Evolutionary conservation across 2,888 invertebrate genomes (phyloP), one percentile per base, ranked within the genome.

Genomic region (Herminia tarsipennalis): DNA sequence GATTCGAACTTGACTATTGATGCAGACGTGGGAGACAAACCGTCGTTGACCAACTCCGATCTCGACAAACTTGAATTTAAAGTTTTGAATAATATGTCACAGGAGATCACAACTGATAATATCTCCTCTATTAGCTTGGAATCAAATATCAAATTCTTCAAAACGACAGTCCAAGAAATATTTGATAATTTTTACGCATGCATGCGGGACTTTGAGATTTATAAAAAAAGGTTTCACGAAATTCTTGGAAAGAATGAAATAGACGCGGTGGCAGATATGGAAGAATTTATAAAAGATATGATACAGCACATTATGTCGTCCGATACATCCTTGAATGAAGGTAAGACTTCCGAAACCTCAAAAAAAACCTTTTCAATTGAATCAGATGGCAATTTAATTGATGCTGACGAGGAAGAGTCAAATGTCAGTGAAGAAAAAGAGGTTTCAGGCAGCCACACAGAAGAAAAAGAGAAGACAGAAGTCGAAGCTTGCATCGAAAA

Each of bases 251-350:
- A 78, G 43, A 83, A 75, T 50, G 73, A 70, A 20, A 78, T 73
- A 1, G 81, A 84, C 2, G 76, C 81, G 1, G 40, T 86, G 0
- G 63, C 58, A 4, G 83, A 85, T 37, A 86, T 88, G 86, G 86
- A 88, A 61, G 73, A 80, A 1, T 88, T 89, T 42, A 81, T 88
- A 30, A 85, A 75, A 58, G 86, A 88, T 22, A 83, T 88, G 76
- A 79, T 89, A 50, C 79, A 84, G 5, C 75, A 85, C 36, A 84
- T 88, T n/a, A 72, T 78, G 53, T 80, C 82, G 1, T 76, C 83
- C 0, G 82, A 84, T 5, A 74, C 73, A 5, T 60, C 69, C 2
- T 37, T 70, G 1, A 56, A 56, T 30, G 63, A 64, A 5, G 63
- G 50, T 24, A 51, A 35, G 5, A 62, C 58, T 32, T 40, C 38